phyloP scores from a whole-genome alignment of 1,140 invertebrate species.

The Trinorchestia longiramus region DNA sequence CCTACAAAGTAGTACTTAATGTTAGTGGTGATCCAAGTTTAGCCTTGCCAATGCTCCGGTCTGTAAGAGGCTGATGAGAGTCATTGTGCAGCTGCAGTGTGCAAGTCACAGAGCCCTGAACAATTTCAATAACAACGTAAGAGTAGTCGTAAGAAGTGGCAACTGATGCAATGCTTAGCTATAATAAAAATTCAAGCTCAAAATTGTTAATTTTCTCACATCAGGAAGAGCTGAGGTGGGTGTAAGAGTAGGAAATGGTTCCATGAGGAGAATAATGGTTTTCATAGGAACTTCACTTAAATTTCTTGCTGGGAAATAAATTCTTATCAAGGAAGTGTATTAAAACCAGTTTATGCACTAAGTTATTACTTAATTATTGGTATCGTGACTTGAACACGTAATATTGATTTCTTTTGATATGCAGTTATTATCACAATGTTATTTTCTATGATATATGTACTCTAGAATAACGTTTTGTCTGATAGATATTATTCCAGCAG shows the following conservation, averaged over 20 bases:
- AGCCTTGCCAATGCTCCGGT: not conserved
- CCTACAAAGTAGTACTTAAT: not conserved
- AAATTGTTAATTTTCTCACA: not conserved
- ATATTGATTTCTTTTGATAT: slow-evolving; percentile 28
- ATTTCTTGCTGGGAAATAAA: not conserved
- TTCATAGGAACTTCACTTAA: too few species aligned
- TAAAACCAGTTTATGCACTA: not conserved
- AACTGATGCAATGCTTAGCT: not conserved
- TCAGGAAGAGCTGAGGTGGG: not conserved
- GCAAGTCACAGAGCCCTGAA: not conserved
- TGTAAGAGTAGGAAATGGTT: not conserved
- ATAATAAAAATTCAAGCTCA: not conserved
- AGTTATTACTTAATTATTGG: not conserved
- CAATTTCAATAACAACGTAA: not conserved
- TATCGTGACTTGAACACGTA: not conserved
- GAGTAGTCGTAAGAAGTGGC: not conserved
- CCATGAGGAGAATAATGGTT: not conserved
- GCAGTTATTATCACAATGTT: slow-evolving; percentile 18
- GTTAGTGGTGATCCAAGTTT: not conserved
- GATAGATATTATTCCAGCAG: not conserved
- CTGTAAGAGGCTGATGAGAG: not conserved
- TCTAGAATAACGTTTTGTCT: not conserved
- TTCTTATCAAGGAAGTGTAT: not conserved
- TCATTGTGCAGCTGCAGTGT: not conserved
- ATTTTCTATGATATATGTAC: not conserved